Base-by-base conservation (phyloP, 1,140 invertebrate species). In the Drosophila ficusphila region DNA sequence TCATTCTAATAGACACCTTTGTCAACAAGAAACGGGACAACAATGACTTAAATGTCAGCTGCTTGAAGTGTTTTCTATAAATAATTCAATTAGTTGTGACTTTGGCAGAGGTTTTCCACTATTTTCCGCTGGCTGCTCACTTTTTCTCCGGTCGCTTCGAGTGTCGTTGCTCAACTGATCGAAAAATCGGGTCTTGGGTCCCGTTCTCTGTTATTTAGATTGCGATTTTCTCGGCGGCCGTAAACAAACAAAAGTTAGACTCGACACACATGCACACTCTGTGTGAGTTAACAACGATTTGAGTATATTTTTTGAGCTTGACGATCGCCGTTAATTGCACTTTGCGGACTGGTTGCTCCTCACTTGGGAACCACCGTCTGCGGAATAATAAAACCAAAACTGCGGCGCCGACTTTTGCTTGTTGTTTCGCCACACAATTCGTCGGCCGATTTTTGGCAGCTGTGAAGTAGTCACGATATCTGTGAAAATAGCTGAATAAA, bases 241-340 rank as follows among this genome's bases (percentile, higher is more conserved):
- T 36, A 33, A 19, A 51, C 42, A 67, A 34, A 70, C 25, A 48
- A 42, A 60, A 72, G 33, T 47, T 25, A n/a, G 21, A 36, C 33
- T 47, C 18, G 9, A 21, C 9, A 38, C 60, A 41, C 36, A 19
- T 19, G 19, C 23, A 14, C 16, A 48, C 60, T 27, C 18, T 4
- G 29, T 39, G 31, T 41, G n/a, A 57, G 56, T 18, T 23, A 62
- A 62, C 21, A 62, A 36, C 29, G 4, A 9, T 31, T 33, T 46
- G 27, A 33, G 25, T 61, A 41, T 21, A 16, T 34, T 53, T 53
- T 53, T 42, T 51, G 21, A 31, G 69, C 39, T 23, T 29, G 56
- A 38, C 56, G 56, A 71, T 65, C 64, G 67, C 65, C 47, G 38
- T 51, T 79, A 79, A 86, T 72, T 79, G 60, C 53, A 56, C 38